Conservation (phyloP, 2,888 invertebrate species). For the Parelbella ahira region DNA sequence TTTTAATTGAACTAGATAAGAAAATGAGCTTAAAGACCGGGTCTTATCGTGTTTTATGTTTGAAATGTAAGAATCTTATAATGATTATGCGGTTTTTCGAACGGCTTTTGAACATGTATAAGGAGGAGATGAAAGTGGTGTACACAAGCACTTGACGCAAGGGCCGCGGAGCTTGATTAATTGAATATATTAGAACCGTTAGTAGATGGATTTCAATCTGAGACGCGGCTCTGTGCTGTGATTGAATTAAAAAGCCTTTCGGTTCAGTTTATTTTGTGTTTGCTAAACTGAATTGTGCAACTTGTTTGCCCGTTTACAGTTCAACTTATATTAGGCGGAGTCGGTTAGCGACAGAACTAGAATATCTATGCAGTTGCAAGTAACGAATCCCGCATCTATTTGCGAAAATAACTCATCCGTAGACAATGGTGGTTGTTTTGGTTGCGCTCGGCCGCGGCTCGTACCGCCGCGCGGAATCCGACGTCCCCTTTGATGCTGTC, state of each 20-base stretch:
- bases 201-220: conserved; percentile 15
- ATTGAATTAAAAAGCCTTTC: conserved; percentile 20
- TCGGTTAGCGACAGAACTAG: conserved; percentile 28
- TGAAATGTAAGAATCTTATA: too few species aligned
- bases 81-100: conserved; percentile 20
- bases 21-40: conserved; percentile 10
- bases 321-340: too few species aligned
- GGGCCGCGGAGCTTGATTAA: conserved; percentile 18
- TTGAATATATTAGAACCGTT: conserved; percentile 20
- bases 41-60: too few species aligned
- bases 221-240: conserved; percentile 7
- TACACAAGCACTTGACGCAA: conserved; percentile 10
- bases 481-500: conserved; percentile 77
- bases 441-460: conserved; percentile 52
- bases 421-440: conserved; percentile 76
- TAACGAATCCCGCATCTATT: conserved; percentile 49
- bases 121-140: conserved; percentile 15
- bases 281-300: conserved; percentile 10
- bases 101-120: conserved; percentile 9
- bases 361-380: conserved; percentile 32
- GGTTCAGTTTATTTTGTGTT: conserved; percentile 20
- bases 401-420: conserved; percentile 74
- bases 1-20: conserved; percentile 9
- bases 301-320: too few species aligned
- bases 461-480: conserved; percentile 60